Evolutionary conservation across 2,888 invertebrate species (phyloP).

Genomic region (Ophraella communa): DNA sequence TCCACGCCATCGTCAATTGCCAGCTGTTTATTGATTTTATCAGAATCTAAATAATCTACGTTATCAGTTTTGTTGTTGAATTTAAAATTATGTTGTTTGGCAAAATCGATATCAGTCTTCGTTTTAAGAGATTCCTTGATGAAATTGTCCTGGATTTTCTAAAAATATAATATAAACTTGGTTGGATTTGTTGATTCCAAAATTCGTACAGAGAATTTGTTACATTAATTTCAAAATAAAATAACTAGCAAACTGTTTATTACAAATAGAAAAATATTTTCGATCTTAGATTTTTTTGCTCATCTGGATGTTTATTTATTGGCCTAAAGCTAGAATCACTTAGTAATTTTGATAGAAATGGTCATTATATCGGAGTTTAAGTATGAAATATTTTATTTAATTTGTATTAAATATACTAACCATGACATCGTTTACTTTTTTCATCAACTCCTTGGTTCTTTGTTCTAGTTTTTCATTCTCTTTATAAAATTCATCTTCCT

Average conservation of each 20-base stretch:
- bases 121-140: constrained; percentile 45
- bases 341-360: too few relatives aligned
- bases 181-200: too few relatives aligned
- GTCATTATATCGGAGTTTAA: too few relatives aligned
- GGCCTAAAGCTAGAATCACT: too few relatives aligned
- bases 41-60: background rate
- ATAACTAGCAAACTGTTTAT: too few relatives aligned
- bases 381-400: too few relatives aligned
- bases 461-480: constrained; percentile 57
- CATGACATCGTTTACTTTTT: constrained; percentile 57
- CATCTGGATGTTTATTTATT: too few relatives aligned
- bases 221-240: too few relatives aligned
- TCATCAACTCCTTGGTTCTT: constrained; percentile 54
- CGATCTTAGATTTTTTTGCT: too few relatives aligned
- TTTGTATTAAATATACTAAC: constrained; percentile 40
- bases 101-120: constrained; percentile 35
- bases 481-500: constrained; percentile 57
- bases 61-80: constrained; percentile 19
- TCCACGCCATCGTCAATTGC: constrained; percentile 41
- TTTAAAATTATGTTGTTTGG: constrained; percentile 34
- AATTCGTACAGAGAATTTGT: too few relatives aligned
- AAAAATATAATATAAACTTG: too few relatives aligned
- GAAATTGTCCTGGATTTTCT: constrained; percentile 52
- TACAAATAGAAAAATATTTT: too few relatives aligned
- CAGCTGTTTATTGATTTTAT: constrained; percentile 18